Conservation (phyloP, 2,113 vertebrate genomes). For the Pavo muticus region DNA sequence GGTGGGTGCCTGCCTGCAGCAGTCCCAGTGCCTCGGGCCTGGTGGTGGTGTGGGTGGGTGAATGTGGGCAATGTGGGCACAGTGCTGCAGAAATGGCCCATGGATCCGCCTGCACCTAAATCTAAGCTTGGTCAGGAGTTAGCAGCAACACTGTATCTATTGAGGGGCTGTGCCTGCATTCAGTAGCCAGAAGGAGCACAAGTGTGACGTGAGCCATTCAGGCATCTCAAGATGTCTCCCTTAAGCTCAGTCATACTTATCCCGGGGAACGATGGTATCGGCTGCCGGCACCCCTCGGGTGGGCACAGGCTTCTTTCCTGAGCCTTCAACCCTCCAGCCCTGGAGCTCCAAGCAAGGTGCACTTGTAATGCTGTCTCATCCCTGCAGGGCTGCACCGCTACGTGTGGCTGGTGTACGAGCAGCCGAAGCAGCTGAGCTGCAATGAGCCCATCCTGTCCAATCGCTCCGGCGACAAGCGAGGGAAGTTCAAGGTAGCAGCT, state of each 20-base stretch:
- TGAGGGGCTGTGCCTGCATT: too few relatives aligned
- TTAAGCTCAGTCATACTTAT: fast-evolving
- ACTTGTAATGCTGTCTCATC: neutral
- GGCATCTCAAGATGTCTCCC: fast-evolving
- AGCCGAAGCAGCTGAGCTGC: slow-evolving; percentile 83
- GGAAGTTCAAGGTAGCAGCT: slow-evolving; percentile 86
- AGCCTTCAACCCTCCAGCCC: fast-evolving
- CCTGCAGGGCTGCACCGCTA: slow-evolving; percentile 92
- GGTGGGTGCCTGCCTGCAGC: slow-evolving; percentile 75
- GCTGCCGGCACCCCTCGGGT: neutral
- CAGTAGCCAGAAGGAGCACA: neutral
- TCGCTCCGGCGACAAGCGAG: slow-evolving; percentile 87
- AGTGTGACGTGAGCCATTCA: fast-evolving
- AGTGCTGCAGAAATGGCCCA: fast-evolving
- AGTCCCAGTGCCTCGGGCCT: fast-evolving
- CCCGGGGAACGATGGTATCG: neutral
- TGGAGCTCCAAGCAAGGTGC: fast-evolving
- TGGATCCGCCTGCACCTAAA: fast-evolving
- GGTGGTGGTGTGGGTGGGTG: fast-evolving
- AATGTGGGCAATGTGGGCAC: fast-evolving
- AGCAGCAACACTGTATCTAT: fast-evolving
- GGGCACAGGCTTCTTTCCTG: fast-evolving
- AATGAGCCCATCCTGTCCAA: slow-evolving; percentile 86
- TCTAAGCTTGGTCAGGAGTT: fast-evolving
- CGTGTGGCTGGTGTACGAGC: slow-evolving; percentile 95